phyloP scores from a whole-genome alignment of 2,888 invertebrate genomes.

The Lottia scabra region DNA sequence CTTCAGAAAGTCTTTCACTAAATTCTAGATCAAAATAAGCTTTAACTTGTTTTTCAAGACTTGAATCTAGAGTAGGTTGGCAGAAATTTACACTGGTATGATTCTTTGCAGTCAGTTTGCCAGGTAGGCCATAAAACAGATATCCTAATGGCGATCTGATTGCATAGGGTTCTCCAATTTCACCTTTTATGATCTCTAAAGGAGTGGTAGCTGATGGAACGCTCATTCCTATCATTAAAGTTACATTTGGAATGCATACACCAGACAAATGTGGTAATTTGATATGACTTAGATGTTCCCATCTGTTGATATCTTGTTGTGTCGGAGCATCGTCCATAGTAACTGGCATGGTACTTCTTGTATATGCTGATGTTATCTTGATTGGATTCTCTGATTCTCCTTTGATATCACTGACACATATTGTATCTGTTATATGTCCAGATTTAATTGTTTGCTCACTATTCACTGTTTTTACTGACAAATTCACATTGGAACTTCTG shows the following conservation, averaged over 20 bases:
- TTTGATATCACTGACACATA: too few relatives aligned
- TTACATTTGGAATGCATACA: neutral
- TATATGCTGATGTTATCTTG: too few relatives aligned
- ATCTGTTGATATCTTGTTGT: conserved; percentile 6
- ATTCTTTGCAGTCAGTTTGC: neutral
- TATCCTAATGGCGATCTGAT: too few relatives aligned
- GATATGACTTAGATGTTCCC: neutral
- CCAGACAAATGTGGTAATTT: neutral
- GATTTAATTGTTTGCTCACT: too few relatives aligned
- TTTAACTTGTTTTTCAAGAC: too few relatives aligned
- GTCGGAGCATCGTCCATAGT: neutral
- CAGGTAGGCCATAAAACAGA: neutral
- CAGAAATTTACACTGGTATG: neutral
- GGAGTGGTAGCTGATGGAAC: neutral
- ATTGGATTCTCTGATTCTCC: too few relatives aligned
- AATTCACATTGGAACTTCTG: neutral
- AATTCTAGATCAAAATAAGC: too few relatives aligned
- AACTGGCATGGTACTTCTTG: neutral
- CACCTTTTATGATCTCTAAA: neutral
- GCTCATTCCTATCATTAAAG: neutral
- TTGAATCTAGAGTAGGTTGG: too few relatives aligned
- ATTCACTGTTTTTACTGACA: neutral
- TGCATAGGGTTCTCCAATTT: neutral
- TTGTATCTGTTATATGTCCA: too few relatives aligned
- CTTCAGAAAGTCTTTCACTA: too few relatives aligned